Evolutionary conservation across 1,140 invertebrate genomes (phyloP).

Genomic region (Scylla paramamosain): DNA sequence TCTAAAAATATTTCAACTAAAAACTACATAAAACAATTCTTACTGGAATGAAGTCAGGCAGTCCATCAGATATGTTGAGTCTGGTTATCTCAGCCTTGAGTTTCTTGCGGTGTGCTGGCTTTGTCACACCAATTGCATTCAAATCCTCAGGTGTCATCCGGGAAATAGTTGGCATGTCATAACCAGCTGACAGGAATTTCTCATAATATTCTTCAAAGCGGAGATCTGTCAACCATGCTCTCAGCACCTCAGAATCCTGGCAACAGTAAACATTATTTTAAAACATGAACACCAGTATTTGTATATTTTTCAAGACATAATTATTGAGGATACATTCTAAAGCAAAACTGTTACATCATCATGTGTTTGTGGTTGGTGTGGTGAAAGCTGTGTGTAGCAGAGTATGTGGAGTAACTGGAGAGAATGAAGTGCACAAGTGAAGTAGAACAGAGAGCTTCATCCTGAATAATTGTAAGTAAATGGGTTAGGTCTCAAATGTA

Average conservation of each 20-base stretch:
- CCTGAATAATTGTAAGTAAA: too few species aligned
- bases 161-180: conserved; percentile 98
- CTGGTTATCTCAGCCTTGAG: conserved; percentile 98
- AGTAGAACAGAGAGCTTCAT: too few species aligned
- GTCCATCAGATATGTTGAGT: conserved; percentile 95
- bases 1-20: too few species aligned
- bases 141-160: conserved; percentile 97
- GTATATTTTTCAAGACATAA: too few species aligned
- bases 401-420: too few species aligned
- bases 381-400: too few species aligned
- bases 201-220: conserved; percentile 98
- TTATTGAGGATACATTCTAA: too few species aligned
- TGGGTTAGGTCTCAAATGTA: too few species aligned
- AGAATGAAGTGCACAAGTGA: too few species aligned
- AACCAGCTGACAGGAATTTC: conserved; percentile 96
- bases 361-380: too few species aligned
- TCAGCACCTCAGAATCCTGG: conserved; percentile 94
- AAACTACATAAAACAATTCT: conserved; percentile 79
- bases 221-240: conserved; percentile 95
- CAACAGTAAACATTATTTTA: conserved; percentile 39
- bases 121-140: conserved; percentile 93
- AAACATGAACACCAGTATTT: background rate
- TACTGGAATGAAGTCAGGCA: conserved; percentile 95
- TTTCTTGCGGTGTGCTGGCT: conserved; percentile 97
- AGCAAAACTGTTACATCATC: too few species aligned